Percentiles rank a stretch among this genome's conserved stretches.
phyloP scores from a whole-genome alignment of 2,888 invertebrate genomes.

The Pandemis heparana region DNA sequence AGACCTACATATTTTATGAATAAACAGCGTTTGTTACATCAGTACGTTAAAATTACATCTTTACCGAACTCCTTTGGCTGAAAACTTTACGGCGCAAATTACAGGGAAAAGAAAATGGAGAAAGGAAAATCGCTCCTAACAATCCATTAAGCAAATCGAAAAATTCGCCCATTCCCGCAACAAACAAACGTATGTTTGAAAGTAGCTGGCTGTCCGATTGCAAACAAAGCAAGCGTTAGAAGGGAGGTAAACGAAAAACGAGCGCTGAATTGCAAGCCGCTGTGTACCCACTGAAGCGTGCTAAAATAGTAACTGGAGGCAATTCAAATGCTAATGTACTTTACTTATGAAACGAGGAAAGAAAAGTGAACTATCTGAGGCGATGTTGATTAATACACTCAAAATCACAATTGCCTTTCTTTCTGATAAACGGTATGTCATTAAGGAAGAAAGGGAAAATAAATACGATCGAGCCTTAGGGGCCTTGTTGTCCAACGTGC shows the following conservation, averaged over 20 bases:
- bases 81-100: background rate
- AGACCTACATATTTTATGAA: too few relatives aligned
- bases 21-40: too few relatives aligned
- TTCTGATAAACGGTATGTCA: too few relatives aligned
- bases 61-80: background rate
- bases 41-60: background rate
- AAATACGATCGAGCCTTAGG: too few relatives aligned
- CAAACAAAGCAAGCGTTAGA: slow-evolving; percentile 68
- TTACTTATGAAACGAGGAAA: background rate
- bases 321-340: background rate
- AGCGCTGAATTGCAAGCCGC: slow-evolving; percentile 68
- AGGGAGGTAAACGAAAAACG: slow-evolving; percentile 70
- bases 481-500: too few relatives aligned
- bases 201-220: slow-evolving; percentile 61
- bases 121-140: slow-evolving; percentile 54
- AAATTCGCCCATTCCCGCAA: slow-evolving; percentile 55
- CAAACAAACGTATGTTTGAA: slow-evolving; percentile 63
- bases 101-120: slow-evolving; percentile 14
- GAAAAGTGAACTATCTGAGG: too few relatives aligned
- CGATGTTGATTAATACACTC: too few relatives aligned
- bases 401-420: too few relatives aligned
- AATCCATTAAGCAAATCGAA: slow-evolving; percentile 62
- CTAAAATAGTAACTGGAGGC: slow-evolving; percentile 21
- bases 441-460: too few relatives aligned
- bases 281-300: slow-evolving; percentile 53